Base-by-base conservation (phyloP, 23 tunicate genomes). In the Clavelina lepadiformis region DNA sequence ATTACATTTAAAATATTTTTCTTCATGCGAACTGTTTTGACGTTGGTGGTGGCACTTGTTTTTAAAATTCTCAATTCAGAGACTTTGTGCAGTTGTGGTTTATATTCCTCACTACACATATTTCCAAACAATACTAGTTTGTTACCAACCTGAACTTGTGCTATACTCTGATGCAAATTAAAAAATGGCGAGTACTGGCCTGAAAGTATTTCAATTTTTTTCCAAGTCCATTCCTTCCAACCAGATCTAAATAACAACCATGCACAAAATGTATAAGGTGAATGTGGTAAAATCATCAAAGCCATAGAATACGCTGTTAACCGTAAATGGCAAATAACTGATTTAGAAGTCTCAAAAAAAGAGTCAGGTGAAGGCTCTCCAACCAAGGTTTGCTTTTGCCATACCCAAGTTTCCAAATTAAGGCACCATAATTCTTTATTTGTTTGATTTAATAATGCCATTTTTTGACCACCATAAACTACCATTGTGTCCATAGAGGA, bases 311-410 rank as follows among this genome's bases (percentile, higher is more conserved):
- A n/a, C n/a, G n/a, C n/a, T n/a, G n/a, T n/a, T n/a, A n/a, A n/a
- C n/a, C n/a, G n/a, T n/a, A n/a, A n/a, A n/a, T n/a, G n/a, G n/a
- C n/a, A n/a, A n/a, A n/a, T n/a, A n/a, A n/a, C n/a, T n/a, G n/a
- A n/a, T n/a, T 65, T 44, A 3, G 56, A 44, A 44, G 71, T 44
- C 24, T 46, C 54, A 1, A 38, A 3, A 37, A 62, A 69, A 56
- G 61, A 3, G 31, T 72, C 72, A 49, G 58, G 27, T 22, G 62
- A 34, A 25, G 2, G 26, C 15, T 38, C 76, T 0, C 76, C 76
- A 58, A 71, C 56, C 15, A 86, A 21, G 35, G 64, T 65, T 31
- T 84, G 85, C 27, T 79, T 78, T 67, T 58, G 60, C 95, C 95
- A 86, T 5, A 28, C 46, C 47, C 52, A 86, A 35, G 74, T 25